Evolutionary conservation across 2,797 vertebrate species (phyloP), one percentile per base, ranked within the genome.

Genomic region (Numenius phaeopus): DNA sequence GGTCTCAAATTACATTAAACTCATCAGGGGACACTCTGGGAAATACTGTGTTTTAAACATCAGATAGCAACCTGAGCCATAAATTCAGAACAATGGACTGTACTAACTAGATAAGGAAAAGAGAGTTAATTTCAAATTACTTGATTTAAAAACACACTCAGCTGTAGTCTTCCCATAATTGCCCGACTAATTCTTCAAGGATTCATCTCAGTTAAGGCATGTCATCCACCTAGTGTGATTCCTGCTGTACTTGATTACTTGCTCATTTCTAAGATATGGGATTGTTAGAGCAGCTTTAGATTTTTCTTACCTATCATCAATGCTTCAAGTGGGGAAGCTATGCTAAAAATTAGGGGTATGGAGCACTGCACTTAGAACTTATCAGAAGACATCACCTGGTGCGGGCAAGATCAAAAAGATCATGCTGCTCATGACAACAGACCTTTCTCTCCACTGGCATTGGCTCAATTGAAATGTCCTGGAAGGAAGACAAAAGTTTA

Each of bases 121-220:
- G 42, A 79, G 52, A 89, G 50, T 79, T 91, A 47, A 95, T 87
- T 95, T 89, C 78, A 94, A 95, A 96, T 87, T 61, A 72, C 34
- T 32, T 73, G 70, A 96, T 84, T 80, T 73, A 91, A 32, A 85
- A 90, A 92, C 78, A 80, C 75, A 66, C 17, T 39, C 55, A n/a
- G 30, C 39, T 73, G 32, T 49, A 59, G 40, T 59, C 62, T 80
- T 86, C 59, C 66, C 32, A 29, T 26, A 66, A 92, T 66, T 87
- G 59, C n/a, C 55, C 85, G 79, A 37, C 6, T 52, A 65, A 83
- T 76, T 66, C 78, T 64, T 91, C 52, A 77, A 72, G 82, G 75
- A 22, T 27, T 50, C 30, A 29, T 70, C 86, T 82, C 81, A 65
- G 66, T 65, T 65, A 76, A 83, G 72, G 66, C 54, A 39, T 7